Percentiles rank a stretch among this genome's conserved stretches.
Evolutionary conservation across 2,113 vertebrate species (phyloP).

Genomic region (Actenoides hombroni): DNA sequence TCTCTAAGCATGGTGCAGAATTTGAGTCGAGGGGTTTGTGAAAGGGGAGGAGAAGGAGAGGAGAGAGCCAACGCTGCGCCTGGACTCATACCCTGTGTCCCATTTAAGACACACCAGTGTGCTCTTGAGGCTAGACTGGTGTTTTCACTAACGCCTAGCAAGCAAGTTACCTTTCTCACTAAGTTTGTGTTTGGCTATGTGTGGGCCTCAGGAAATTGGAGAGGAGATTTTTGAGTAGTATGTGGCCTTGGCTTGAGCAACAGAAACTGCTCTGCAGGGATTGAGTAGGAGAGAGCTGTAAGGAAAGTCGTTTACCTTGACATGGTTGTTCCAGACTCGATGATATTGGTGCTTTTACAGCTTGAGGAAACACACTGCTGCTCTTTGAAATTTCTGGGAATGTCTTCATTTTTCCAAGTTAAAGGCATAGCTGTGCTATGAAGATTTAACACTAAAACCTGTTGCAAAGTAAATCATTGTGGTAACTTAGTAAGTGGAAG

Average conservation of each 20-base stretch:
- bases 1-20: background rate
- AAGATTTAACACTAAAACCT: background rate
- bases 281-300: background rate
- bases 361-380: background rate
- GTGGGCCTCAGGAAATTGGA: background rate
- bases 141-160: background rate
- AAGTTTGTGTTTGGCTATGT: background rate
- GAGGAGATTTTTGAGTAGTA: background rate
- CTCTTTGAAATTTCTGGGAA: background rate
- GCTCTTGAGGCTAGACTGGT: background rate
- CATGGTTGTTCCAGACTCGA: accelerated
- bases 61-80: background rate
- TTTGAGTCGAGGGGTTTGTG: background rate
- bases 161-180: background rate
- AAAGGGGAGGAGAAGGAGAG: background rate
- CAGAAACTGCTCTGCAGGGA: background rate
- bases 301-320: background rate
- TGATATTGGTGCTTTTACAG: background rate
- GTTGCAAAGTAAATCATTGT: background rate
- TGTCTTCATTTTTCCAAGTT: background rate
- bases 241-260: background rate
- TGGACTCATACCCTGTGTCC: background rate
- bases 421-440: background rate
- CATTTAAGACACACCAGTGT: background rate
- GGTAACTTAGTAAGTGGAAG: background rate